phyloP scores from a whole-genome alignment of 2,797 vertebrate species.

The Helarctos malayanus region DNA sequence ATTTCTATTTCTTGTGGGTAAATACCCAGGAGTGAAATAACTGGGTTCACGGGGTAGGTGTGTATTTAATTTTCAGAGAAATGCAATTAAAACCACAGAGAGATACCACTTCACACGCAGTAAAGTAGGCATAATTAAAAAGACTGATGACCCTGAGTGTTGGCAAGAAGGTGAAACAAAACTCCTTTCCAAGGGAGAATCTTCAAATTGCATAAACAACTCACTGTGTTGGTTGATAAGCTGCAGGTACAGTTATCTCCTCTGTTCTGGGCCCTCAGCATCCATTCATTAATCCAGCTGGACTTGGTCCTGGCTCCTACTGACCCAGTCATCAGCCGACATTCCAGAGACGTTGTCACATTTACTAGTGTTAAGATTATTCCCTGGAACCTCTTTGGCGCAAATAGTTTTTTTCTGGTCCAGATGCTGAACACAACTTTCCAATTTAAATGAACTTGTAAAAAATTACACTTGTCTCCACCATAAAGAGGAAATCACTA shows the following conservation, averaged over 20 bases:
- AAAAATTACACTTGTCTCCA: neutral
- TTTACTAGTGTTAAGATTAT: neutral
- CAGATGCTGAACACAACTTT: neutral
- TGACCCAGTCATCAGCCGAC: neutral
- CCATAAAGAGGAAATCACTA: conserved; percentile 15
- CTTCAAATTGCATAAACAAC: neutral
- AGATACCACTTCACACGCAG: neutral
- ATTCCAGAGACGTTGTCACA: neutral
- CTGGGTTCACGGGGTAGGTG: neutral
- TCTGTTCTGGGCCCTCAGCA: neutral
- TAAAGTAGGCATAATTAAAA: conserved; percentile 46
- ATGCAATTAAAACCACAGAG: conserved; percentile 53
- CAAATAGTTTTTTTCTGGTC: neutral
- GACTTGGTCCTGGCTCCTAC: neutral
- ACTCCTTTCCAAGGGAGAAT: neutral
- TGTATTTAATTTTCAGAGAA: conserved; percentile 54
- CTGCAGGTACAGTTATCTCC: neutral
- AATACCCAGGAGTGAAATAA: conserved; percentile 34
- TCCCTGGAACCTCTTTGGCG: neutral
- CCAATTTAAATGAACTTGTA: conserved; percentile 7
- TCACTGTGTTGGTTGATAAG: neutral
- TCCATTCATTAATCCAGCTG: neutral
- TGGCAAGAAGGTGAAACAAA: neutral
- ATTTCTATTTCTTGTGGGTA: conserved; percentile 45
- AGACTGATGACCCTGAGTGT: neutral